Evolutionary conservation across 2,888 invertebrate genomes (phyloP), one percentile per base, ranked within the genome.

Genomic region (Microchrysa polita): DNA sequence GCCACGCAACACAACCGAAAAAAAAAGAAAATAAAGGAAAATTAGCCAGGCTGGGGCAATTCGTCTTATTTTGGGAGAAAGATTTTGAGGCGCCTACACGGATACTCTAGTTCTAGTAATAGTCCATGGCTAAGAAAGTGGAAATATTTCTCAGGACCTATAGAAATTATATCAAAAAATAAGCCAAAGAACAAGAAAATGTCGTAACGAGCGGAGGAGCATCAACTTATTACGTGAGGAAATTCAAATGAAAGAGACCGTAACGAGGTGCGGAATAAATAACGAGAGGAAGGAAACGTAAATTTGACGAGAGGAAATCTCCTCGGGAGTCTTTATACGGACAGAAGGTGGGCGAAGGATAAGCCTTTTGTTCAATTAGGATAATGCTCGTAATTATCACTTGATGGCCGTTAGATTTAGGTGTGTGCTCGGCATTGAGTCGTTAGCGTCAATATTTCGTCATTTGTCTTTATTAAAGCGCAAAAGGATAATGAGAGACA

Each of bases 231-330:
- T 48, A 48, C 48, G 48, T 48, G 48, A 48, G 48, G 48, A 48
- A 48, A 48, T 48, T 48, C 48, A 48, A 48, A 48, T 48, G 48
- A 48, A 48, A 48, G 27, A 34, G 48, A n/a, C 48, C 48, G 16
- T 48, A 48, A 48, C 16, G 48, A 48, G 48, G 14, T n/a, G n/a
- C n/a, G 48, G 48, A 48, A 48, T 48, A 48, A 48, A 48, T 48
- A 48, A 48, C 16, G 48, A 48, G 16, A n/a, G 48, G 48, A n/a
- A n/a, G 48, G 48, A 48, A 48, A 12, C 14, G 14, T 7, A 48
- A 48, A 48, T 48, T 48, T 48, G 48, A 48, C 48, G 12, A 48
- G 12, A 34, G 27, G 48, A 48, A n/a, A 48, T 12, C 14, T n/a
- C 12, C 14, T n/a, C n/a, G n/a, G n/a, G 48, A n/a, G 4, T 48